Evolutionary conservation across 2,888 invertebrate genomes (phyloP).

Genomic region (Volucella bombylans): DNA sequence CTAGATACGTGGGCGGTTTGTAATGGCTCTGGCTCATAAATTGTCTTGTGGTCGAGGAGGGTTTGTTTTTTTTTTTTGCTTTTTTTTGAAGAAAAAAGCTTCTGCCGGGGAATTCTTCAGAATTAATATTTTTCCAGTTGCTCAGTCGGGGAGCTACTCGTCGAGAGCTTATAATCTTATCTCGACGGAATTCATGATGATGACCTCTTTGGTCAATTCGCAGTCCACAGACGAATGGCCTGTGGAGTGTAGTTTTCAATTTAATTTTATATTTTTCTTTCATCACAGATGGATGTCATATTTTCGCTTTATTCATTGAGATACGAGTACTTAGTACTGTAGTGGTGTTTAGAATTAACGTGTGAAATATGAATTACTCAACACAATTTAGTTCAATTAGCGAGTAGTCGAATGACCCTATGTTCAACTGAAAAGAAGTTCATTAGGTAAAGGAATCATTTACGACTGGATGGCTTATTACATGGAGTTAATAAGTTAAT

Average conservation of each 20-base stretch:
- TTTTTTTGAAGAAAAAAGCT: constrained; percentile 4
- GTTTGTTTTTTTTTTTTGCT: not conserved
- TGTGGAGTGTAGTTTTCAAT: constrained; percentile 26
- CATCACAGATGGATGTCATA: constrained; percentile 5
- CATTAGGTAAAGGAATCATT: too few relatives aligned
- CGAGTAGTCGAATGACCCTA: not conserved
- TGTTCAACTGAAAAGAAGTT: too few relatives aligned
- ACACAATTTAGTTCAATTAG: constrained; percentile 32
- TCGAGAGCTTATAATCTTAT: constrained; percentile 42
- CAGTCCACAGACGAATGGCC: constrained; percentile 44
- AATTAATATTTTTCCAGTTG: constrained; percentile 13
- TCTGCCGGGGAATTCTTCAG: constrained; percentile 6
- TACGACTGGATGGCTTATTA: too few relatives aligned
- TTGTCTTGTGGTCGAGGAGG: constrained; percentile 1
- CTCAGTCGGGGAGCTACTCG: constrained; percentile 20
- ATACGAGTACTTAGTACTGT: not conserved
- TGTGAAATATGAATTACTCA: constrained; percentile 25
- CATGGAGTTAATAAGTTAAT: too few relatives aligned
- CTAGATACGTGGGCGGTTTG: constrained; percentile 7
- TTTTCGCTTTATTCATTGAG: constrained; percentile 3
- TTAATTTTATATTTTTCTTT: not conserved
- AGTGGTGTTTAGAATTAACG: constrained; percentile 7
- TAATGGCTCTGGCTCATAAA: constrained; percentile 15
- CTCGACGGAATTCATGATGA: constrained; percentile 49
- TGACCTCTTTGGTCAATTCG: constrained; percentile 62